Conservation (phyloP, 37 sponge, comb jelly and placozoan species). For the Ephydatia muelleri region DNA sequence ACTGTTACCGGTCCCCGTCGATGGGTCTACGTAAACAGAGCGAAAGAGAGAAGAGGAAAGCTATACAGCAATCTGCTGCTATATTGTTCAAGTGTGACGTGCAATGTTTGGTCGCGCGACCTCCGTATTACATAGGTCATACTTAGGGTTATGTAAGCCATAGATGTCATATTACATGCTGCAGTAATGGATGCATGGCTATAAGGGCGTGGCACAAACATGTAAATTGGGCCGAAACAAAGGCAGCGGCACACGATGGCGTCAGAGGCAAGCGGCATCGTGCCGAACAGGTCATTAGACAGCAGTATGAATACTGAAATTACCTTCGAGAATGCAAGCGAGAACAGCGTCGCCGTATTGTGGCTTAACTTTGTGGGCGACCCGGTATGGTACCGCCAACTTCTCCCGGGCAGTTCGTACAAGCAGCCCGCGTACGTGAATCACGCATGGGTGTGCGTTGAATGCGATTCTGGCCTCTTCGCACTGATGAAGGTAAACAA, state of each 20-base stretch:
- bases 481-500: constrained; percentile 5
- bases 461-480: constrained; percentile 1
- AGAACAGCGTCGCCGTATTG: background rate
- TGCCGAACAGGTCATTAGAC: background rate
- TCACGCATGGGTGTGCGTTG: constrained; percentile 20
- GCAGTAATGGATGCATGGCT: background rate
- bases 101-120: too few species aligned
- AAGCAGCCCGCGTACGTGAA: constrained; percentile 1
- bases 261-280: background rate
- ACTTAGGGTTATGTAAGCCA: too few species aligned
- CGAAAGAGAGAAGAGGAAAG: too few species aligned
- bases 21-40: too few species aligned
- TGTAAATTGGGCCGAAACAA: background rate
- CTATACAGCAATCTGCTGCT: too few species aligned
- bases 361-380: constrained; percentile 9
- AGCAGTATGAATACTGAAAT: background rate
- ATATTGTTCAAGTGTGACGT: too few species aligned
- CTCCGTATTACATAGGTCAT: too few species aligned
- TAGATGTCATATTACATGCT: too few species aligned
- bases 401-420: background rate
- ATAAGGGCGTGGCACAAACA: background rate
- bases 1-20: too few species aligned
- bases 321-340: background rate
- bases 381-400: background rate
- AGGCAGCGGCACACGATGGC: background rate